Conservation (phyloP, 2,113 vertebrate genomes). For the Mustela lutreola region DNA sequence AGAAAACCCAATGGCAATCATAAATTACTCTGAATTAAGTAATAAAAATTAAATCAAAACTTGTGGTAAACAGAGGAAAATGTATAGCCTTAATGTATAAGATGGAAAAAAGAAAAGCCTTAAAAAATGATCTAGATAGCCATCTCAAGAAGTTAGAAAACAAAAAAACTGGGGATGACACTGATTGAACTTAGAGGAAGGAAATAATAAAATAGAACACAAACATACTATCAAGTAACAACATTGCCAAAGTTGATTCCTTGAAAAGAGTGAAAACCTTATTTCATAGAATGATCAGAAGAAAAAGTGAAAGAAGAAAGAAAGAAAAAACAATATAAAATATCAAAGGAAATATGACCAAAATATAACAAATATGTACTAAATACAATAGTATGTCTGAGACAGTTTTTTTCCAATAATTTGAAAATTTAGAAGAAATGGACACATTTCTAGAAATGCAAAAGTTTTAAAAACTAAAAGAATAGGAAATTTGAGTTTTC, state of each 20-base stretch:
- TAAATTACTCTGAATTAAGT: neutral
- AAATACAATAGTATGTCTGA: neutral
- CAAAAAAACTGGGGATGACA: neutral
- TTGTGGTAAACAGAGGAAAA: neutral
- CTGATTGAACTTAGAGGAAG: neutral
- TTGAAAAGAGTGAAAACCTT: neutral
- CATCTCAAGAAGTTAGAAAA: neutral
- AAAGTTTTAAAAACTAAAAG: neutral
- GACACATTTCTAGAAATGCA: neutral
- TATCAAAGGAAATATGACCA: neutral
- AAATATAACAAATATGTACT: neutral
- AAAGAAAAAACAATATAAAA: neutral
- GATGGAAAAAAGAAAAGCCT: neutral
- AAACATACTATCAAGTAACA: neutral
- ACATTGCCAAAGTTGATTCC: neutral
- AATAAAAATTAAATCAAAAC: neutral
- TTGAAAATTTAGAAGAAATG: neutral
- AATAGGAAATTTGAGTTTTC: neutral
- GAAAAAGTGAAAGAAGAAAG: neutral
- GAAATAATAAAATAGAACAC: neutral
- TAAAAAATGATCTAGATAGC: neutral
- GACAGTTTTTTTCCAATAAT: neutral
- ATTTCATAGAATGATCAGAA: neutral
- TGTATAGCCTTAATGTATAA: neutral
- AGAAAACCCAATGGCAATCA: neutral